Evolutionary conservation across 1,140 invertebrate species (phyloP), one percentile per base, ranked within the genome.

Genomic region (Rhyzopertha dominica): DNA sequence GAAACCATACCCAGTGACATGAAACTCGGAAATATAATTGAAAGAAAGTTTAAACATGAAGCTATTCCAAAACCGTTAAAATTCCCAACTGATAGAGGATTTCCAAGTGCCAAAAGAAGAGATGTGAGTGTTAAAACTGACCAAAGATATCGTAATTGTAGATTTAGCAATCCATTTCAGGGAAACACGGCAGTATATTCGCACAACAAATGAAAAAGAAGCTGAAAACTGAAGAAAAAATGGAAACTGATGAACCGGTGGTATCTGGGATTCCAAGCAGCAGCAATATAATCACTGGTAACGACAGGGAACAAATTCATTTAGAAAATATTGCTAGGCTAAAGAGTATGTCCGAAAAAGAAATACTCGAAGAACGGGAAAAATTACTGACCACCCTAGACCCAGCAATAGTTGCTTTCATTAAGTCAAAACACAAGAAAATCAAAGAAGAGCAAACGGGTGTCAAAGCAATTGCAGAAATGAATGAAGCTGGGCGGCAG

Each of bases 361-460:
- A 95, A 59, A 91, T 94, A 50, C 54, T 85, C 13, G 69, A 75
- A 36, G 87, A 90, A 67, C 77, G 81, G 57, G 62, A 80, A 47
- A 80, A 83, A 59, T 53, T 82, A 22, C 55, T 91, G 2, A 64
- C 75, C 14, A 75, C 66, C 9, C 60, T 92, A 37, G 81, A 84
- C 69, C 77, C 83, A 13, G 74, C 75, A 51, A 61, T 85, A 34
- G 50, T 87, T 10, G 69, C 80, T 37, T 84, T 83, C 70, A 63
- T 90, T 10, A 79, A 74, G 61, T 66, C 74, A 10, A 79, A 51
- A 35, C 40, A 35, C 47, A 56, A 45, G 47, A 53, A 24, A 13
- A 40, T 12, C 37, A 31, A 0, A 25, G 29, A 39, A 22, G 43
- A 17, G 43, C 58, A 49, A 46, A 55, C 36, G 38, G 54, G 53